A percentile compares a stretch with the other conserved stretches of the same genome.
These are phyloP conservation scores for Odocoileus virginianus DNA, from an alignment of 2,113 vertebrate species.

Conservation along the genomic window DNA sequence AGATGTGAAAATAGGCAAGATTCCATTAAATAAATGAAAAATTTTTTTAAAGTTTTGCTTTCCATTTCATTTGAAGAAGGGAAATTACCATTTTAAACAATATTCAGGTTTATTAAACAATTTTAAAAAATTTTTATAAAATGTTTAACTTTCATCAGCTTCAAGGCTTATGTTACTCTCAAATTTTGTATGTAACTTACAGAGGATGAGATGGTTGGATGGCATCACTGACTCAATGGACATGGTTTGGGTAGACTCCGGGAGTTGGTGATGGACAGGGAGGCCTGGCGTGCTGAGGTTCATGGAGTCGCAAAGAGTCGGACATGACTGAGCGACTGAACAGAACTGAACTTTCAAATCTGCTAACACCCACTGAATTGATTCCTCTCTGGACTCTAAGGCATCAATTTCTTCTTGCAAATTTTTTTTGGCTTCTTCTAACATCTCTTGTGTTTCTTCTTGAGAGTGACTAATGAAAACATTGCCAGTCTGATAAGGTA, in stretches of 20 bases:
- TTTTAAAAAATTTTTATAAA: slow-evolving; percentile 66
- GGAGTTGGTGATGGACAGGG: not conserved
- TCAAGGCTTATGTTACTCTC: slow-evolving; percentile 99
- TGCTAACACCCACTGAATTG: slow-evolving; percentile 89
- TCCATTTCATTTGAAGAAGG: slow-evolving; percentile 61
- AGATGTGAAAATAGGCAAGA: slow-evolving; percentile 75
- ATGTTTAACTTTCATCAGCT: slow-evolving; percentile 94
- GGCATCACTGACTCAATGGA: not conserved
- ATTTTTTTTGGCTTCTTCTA: slow-evolving; percentile 94
- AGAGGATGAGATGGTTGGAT: not conserved
- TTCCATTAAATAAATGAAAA: slow-evolving; percentile 75
- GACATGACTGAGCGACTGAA: not conserved
- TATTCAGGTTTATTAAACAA: slow-evolving; percentile 75
- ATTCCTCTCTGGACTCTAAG: slow-evolving; percentile 88
- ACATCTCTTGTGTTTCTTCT: slow-evolving; percentile 95
- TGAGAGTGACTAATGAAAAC: slow-evolving; percentile 96
- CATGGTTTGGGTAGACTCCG: not conserved
- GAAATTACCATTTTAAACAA: slow-evolving; percentile 72
- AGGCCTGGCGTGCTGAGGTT: not conserved
- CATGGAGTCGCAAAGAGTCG: not conserved
- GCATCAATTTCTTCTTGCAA: slow-evolving; percentile 91
- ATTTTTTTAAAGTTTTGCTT: slow-evolving; percentile 47
- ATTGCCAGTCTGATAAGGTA: slow-evolving; percentile 95
- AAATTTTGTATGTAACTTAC: slow-evolving; percentile 93
- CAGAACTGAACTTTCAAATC: slow-evolving; percentile 94